These are phyloP conservation scores for Gymnocypris eckloni DNA, from an alignment of 2,797 vertebrate species.

Conservation along the genomic window DNA sequence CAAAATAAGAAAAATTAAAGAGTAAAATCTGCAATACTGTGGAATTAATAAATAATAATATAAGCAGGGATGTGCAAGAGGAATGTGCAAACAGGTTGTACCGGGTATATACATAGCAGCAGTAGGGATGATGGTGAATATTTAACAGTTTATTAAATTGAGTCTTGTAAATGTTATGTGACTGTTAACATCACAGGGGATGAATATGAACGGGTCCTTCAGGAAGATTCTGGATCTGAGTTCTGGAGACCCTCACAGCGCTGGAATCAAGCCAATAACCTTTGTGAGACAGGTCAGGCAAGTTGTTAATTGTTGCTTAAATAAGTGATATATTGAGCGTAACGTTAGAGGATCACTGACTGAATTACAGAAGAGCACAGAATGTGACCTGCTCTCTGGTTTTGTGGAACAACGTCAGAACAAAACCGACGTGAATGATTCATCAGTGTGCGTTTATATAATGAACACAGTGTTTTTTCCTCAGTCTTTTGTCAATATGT, in stretches of 20 bases:
- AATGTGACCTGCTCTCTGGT: neutral
- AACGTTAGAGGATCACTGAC: neutral
- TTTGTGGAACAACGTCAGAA: neutral
- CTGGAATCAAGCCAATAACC: constrained; percentile 70
- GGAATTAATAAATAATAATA: no score
- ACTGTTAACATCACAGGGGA: constrained; percentile 57
- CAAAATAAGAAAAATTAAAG: no score
- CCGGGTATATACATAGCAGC: no score
- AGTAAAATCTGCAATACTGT: no score
- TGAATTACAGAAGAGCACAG: neutral
- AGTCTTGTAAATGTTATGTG: no score
- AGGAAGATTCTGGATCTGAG: constrained; percentile 65
- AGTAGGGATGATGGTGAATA: no score
- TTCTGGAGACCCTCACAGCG: constrained; percentile 66
- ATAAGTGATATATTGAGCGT: constrained; percentile 1
- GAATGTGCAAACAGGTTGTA: no score
- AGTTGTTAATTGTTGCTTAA: constrained; percentile 3
- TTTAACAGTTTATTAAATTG: no score
- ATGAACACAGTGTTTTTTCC: neutral
- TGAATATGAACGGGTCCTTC: constrained; percentile 52
- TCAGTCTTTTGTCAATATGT: no score
- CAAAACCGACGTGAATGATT: neutral
- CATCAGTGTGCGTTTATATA: neutral
- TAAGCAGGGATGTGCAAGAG: no score
- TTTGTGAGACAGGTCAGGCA: constrained; percentile 74